phyloP scores from a whole-genome alignment of 1,140 invertebrate species.

The Trachymyrmex cornetzi region DNA sequence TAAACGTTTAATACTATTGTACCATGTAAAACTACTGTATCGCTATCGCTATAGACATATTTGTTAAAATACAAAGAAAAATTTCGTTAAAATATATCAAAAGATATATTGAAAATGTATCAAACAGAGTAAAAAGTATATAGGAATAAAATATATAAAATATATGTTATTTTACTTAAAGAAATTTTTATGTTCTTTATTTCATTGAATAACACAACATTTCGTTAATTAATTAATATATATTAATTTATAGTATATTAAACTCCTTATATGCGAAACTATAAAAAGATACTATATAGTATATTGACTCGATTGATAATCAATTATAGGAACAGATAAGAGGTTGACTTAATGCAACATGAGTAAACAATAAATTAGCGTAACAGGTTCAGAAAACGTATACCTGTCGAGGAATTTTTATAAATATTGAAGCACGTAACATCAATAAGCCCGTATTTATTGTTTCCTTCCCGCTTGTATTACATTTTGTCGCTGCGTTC shows the following conservation, averaged over 20 bases:
- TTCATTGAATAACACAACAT: neutral
- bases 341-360: neutral
- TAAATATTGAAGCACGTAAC: conserved; percentile 3
- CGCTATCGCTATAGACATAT: neutral
- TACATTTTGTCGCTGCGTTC: neutral
- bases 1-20: neutral
- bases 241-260: neutral
- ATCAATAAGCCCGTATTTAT: conserved; percentile 24
- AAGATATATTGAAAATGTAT: conserved; percentile 1
- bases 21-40: neutral
- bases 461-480: neutral
- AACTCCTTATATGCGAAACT: neutral
- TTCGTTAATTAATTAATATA: neutral
- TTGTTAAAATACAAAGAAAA: neutral
- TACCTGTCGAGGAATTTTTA: conserved; percentile 32
- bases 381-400: neutral
- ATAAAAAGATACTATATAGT: conserved; percentile 27
- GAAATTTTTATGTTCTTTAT: neutral
- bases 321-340: conserved; percentile 49
- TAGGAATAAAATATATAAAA: neutral
- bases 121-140: neutral
- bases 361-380: conserved; percentile 22
- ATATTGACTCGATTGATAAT: conserved; percentile 52
- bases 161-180: neutral
- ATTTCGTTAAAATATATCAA: conserved; percentile 4